Conservation (phyloP, 2,888 invertebrate genomes). For the Xanthia togata region DNA sequence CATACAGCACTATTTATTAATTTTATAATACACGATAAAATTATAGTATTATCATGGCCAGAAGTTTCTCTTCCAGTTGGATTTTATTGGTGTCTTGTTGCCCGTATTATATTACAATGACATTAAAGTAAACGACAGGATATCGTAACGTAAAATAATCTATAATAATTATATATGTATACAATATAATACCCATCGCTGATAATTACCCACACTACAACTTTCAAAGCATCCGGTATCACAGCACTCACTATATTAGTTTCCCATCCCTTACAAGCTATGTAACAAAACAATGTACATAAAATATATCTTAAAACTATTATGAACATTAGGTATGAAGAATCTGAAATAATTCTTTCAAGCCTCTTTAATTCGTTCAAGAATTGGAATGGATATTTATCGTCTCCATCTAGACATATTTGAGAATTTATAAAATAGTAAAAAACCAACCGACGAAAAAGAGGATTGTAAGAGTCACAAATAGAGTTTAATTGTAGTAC, state of each 20-base stretch:
- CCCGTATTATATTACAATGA: conserved; percentile 46
- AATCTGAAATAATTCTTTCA: conserved; percentile 63
- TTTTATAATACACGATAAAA: conserved; percentile 42
- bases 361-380: conserved; percentile 65
- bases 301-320: conserved; percentile 77
- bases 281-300: conserved; percentile 76
- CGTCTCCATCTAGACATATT: conserved; percentile 64
- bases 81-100: conserved; percentile 39
- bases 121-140: conserved; percentile 51
- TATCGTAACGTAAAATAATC: conserved; percentile 56
- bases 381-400: conserved; percentile 55
- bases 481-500: conserved; percentile 27
- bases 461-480: conserved; percentile 60
- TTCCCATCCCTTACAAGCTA: conserved; percentile 81
- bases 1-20: conserved; percentile 59
- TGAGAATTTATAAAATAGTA: conserved; percentile 40
- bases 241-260: conserved; percentile 84
- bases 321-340: conserved; percentile 71
- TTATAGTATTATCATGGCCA: conserved; percentile 22
- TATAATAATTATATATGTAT: conserved; percentile 58
- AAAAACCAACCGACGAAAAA: conserved; percentile 55
- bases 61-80: conserved; percentile 27
- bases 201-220: conserved; percentile 70
- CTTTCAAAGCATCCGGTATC: conserved; percentile 83
- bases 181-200: conserved; percentile 69